Conservation (phyloP, 2,797 vertebrate species). For the Pseudochaenichthys georgianus region DNA sequence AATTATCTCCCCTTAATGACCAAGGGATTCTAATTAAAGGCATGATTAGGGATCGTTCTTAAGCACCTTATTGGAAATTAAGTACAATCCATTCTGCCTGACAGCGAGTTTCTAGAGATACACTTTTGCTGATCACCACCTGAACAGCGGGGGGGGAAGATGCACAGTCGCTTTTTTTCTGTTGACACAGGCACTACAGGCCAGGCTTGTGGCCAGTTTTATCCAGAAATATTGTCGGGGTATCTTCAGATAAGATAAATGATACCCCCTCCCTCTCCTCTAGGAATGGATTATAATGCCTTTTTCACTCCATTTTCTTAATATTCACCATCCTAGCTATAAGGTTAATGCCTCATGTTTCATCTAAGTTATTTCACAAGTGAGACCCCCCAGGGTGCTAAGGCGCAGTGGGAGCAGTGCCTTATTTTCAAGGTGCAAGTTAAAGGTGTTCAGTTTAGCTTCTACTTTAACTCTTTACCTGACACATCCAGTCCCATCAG, state of each 20-base stretch:
- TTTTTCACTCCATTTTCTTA: slow-evolving; percentile 33
- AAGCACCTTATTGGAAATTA: slow-evolving; percentile 89
- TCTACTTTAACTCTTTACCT: not conserved
- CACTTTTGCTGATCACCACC: slow-evolving; percentile 77
- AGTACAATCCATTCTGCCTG: slow-evolving; percentile 85
- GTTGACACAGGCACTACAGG: slow-evolving; percentile 52
- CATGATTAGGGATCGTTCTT: slow-evolving; percentile 86
- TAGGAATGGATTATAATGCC: slow-evolving; percentile 29
- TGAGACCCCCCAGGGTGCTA: slow-evolving; percentile 20
- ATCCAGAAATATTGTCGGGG: slow-evolving; percentile 35
- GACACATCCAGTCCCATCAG: not conserved
- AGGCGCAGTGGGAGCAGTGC: not conserved
- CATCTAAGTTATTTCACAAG: slow-evolving; percentile 38
- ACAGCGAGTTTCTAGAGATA: slow-evolving; percentile 77
- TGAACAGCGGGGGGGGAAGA: slow-evolving; percentile 56
- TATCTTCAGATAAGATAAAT: slow-evolving; percentile 43
- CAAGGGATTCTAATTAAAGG: slow-evolving; percentile 87
- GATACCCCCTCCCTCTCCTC: not conserved
- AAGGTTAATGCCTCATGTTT: slow-evolving; percentile 50
- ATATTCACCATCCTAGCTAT: slow-evolving; percentile 18
- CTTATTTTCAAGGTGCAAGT: slow-evolving; percentile 7
- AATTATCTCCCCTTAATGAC: slow-evolving; percentile 87
- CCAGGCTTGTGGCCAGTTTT: slow-evolving; percentile 32
- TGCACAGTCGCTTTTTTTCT: slow-evolving; percentile 53
- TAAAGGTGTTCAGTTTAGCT: slow-evolving; percentile 3